A percentile compares a stretch with the other conserved stretches of the same genome.
These are phyloP conservation scores for Lerista edwardsae DNA, from an alignment of 2,797 vertebrate genomes.

Conservation along the genomic window DNA sequence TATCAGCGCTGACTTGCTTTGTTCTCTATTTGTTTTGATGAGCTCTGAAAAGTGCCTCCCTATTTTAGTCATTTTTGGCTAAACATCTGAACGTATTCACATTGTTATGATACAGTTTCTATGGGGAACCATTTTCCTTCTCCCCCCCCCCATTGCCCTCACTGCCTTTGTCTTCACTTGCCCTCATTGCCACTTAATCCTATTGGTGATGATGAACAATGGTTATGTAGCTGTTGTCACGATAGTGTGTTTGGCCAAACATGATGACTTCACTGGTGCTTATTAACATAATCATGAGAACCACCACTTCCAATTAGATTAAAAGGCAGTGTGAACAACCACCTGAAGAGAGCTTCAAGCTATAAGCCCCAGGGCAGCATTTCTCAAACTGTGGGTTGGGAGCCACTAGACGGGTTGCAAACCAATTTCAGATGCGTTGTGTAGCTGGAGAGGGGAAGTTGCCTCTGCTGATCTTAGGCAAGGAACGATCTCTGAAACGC, in stretches of 20 bases:
- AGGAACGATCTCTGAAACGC: too few species aligned
- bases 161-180: neutral
- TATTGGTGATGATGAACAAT: neutral
- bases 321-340: neutral
- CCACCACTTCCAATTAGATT: neutral
- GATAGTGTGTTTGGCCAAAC: neutral
- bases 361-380: too few species aligned
- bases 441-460: too few species aligned
- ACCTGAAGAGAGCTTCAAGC: too few species aligned
- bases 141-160: neutral
- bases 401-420: too few species aligned
- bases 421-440: too few species aligned
- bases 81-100: neutral
- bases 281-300: neutral
- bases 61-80: neutral
- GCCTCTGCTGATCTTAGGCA: too few species aligned
- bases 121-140: neutral
- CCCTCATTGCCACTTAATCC: neutral
- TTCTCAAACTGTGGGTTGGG: too few species aligned
- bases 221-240: neutral
- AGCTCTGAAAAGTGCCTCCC: neutral
- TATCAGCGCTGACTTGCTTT: neutral
- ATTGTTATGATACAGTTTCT: neutral
- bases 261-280: neutral
- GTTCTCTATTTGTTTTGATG: neutral